Evolutionary conservation across 2,797 vertebrate species (phyloP), one percentile per base, ranked within the genome.

Genomic region (Muraenolepis orangiensis): DNA sequence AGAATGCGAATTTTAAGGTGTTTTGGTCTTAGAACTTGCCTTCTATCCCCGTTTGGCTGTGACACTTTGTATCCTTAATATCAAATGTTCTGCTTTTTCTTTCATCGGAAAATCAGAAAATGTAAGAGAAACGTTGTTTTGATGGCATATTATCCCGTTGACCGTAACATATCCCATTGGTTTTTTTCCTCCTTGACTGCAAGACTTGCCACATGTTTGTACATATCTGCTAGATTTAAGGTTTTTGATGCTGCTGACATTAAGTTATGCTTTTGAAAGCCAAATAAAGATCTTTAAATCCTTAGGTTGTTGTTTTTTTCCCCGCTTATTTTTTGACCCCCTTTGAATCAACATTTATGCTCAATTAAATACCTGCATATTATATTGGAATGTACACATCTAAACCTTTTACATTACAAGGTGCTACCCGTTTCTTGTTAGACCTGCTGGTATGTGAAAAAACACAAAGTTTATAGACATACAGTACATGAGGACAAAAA

Each of bases 231-330:
- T 94, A 89, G 87, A 84, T 92, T 86, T 80, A 88, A 82, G 91
- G 91, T 94, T 95, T 96, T 95, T 93, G 93, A 94, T 94, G 93
- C 88, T 92, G 89, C 93, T 93, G 92, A 84, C 77, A 86, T n/a
- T 92, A 81, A 91, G 87, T 91, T 93, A 93, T 92, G 93, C 92
- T 95, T 96, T 95, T 95, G 92, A 94, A 94, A 94, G 90, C 85
- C 91, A 91, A 94, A 94, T 94, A 94, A 96, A 96, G 94, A 91
- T 91, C 91, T 95, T 94, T 93, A 85, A 85, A 90, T 80, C 88
- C 83, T 74, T 36, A 42, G 51, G 23, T 26, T 23, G 38, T 23
- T 40, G 12, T 36, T 18, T 46, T 51, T n/a, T n/a, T n/a, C n/a
- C n/a, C n/a, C n/a, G 26, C 32, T 36, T 6, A 2, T 18, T 1